Evolutionary conservation across 2,888 invertebrate genomes (phyloP).

Genomic region (Hemithea aestivaria): DNA sequence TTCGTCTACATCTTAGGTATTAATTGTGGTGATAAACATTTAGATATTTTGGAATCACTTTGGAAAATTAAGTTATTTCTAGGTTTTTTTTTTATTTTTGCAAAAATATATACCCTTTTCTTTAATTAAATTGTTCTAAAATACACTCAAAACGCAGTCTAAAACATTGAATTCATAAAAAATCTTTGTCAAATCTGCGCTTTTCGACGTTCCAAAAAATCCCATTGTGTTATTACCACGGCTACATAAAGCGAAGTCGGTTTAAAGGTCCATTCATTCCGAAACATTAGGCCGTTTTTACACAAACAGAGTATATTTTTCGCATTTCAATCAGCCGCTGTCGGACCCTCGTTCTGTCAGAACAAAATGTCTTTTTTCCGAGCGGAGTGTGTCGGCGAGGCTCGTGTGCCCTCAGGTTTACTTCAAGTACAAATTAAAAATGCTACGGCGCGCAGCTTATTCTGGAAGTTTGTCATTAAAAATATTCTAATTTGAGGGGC

Average conservation of each 20-base stretch:
- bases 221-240: not conserved
- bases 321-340: conserved; percentile 18
- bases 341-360: conserved; percentile 57
- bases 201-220: not conserved
- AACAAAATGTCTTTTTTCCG: conserved; percentile 56
- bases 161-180: too few relatives aligned
- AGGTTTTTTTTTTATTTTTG: too few relatives aligned
- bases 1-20: too few relatives aligned
- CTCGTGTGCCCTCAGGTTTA: conserved; percentile 57
- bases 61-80: too few relatives aligned
- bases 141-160: too few relatives aligned
- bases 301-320: conserved; percentile 9
- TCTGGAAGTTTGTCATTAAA: conserved; percentile 14
- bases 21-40: too few relatives aligned
- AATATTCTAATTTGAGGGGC: too few relatives aligned
- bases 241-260: not conserved
- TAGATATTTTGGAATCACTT: too few relatives aligned
- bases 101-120: too few relatives aligned
- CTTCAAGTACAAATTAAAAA: conserved; percentile 77
- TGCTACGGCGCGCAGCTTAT: conserved; percentile 38
- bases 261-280: conserved; percentile 4
- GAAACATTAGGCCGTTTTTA: conserved; percentile 9
- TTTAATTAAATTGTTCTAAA: too few relatives aligned
- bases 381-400: conserved; percentile 35
- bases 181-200: too few relatives aligned